Conservation (phyloP, 2,888 invertebrate species). For the Apotomis capreana region DNA sequence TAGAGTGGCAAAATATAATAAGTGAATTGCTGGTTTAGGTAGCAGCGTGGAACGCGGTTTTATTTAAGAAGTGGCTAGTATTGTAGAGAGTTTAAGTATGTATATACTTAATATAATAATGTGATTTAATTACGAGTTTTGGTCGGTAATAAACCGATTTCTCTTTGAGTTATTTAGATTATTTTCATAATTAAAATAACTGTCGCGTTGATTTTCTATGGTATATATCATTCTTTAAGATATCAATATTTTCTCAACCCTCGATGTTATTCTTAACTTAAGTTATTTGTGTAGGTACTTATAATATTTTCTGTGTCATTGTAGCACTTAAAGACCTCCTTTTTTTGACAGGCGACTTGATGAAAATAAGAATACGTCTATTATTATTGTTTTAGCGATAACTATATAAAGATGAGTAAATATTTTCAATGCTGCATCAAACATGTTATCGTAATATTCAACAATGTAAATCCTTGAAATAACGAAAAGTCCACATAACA, state of each 20-base stretch:
- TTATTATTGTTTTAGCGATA: too few relatives aligned
- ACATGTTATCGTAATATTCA: background rate
- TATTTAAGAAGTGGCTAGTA: background rate
- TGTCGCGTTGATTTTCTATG: background rate
- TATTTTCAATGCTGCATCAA: too few relatives aligned
- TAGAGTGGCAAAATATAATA: background rate
- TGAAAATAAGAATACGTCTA: too few relatives aligned
- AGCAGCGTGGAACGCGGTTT: conserved; percentile 2
- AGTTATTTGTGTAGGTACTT: too few relatives aligned
- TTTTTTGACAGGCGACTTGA: too few relatives aligned
- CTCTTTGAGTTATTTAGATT: background rate
- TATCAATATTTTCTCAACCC: too few relatives aligned
- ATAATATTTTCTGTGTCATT: too few relatives aligned
- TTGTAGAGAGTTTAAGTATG: background rate
- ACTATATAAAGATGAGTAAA: too few relatives aligned
- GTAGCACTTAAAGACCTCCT: too few relatives aligned
- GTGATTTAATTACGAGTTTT: background rate
- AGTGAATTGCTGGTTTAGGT: background rate
- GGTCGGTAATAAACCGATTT: background rate
- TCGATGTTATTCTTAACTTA: too few relatives aligned
- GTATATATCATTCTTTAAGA: too few relatives aligned
- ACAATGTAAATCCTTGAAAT: background rate
- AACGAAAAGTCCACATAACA: background rate
- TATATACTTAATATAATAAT: background rate
- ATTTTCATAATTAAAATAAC: background rate